Conservation (phyloP, 2,797 vertebrate genomes). For the Ctenosaura bakeri region DNA sequence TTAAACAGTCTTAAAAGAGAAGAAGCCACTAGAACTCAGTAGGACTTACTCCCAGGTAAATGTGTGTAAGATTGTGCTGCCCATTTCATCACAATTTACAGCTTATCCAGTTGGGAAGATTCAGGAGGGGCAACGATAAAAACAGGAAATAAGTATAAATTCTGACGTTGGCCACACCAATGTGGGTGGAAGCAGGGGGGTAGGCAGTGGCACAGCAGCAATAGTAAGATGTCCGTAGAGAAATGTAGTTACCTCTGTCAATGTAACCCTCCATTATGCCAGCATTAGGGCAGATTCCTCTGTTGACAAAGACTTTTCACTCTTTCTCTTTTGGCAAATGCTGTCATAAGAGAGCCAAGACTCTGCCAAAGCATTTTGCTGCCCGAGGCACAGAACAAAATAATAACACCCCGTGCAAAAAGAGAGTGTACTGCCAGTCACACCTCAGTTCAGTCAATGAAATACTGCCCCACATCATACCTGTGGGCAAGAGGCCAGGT, state of each 20-base stretch:
- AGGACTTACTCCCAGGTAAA: no score
- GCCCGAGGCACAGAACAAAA: neutral
- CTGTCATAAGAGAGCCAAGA: neutral
- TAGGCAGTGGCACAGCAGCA: no score
- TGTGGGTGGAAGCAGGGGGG: no score
- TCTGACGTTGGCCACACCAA: no score
- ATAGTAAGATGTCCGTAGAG: no score
- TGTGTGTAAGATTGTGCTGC: neutral
- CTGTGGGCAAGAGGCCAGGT: no score
- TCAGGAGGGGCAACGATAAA: neutral
- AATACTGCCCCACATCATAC: neutral
- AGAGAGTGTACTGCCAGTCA: neutral
- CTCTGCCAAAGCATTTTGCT: neutral
- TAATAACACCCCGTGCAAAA: neutral
- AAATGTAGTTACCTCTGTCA: no score
- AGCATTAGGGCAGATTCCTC: no score
- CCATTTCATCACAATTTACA: neutral
- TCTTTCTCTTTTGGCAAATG: no score
- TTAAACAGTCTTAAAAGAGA: neutral
- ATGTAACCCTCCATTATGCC: no score
- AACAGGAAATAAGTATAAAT: neutral
- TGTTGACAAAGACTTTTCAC: no score
- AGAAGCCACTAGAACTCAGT: no score
- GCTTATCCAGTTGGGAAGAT: neutral
- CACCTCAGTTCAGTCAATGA: neutral